Base-by-base conservation (phyloP, 2,797 vertebrate genomes). In the Rhinophrynus dorsalis region DNA sequence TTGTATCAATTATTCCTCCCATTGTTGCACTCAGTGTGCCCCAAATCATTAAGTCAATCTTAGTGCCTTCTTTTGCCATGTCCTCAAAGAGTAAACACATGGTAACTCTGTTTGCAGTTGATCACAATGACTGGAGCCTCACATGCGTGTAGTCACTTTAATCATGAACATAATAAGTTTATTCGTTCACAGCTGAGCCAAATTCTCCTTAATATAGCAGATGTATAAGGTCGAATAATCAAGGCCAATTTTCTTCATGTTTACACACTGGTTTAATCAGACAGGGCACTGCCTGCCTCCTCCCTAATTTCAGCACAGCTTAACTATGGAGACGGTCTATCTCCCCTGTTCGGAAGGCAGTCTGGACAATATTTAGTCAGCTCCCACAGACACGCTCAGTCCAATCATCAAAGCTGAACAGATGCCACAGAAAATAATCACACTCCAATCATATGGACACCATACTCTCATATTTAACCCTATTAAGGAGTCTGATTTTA, bases 181-280 rank as follows among this genome's bases (percentile, higher is more conserved):
- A 0, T 1, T 30, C 35, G 68, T 23, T 0, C 52, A 61, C 45
- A 74, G 27, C 33, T 51, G 17, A 74, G 20, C 20, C 20, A 21
- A 44, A 26, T 62, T 74, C 51, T 67, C 63, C 63, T 50, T 10
- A 67, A 9, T 21, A 33, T 6, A 27, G 44, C n/a, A 21, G 32
- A 64, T 1, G 6, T 7, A 5, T 7, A 44, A 64, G 20, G n/a
- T 12, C 13, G 27, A 37, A n/a, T 52, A 59, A 47, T 48, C 45
- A 58, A 33, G 32, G 13, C 33, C 27, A 7, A 54, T 17, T 47
- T 40, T 21, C 24, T 20, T 21, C 30, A 23, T 17, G 54, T 44
- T 67, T 66, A 64, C 29, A 48, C 0, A 0, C 12, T 3, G 23
- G 13, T 33, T 74, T 69, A 68, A 67, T 60, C 0, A 29, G 20